A percentile compares a stretch with the other conserved stretches of the same genome.
phyloP scores from a whole-genome alignment of 2,888 invertebrate genomes.

The Agrotis ipsilon region DNA sequence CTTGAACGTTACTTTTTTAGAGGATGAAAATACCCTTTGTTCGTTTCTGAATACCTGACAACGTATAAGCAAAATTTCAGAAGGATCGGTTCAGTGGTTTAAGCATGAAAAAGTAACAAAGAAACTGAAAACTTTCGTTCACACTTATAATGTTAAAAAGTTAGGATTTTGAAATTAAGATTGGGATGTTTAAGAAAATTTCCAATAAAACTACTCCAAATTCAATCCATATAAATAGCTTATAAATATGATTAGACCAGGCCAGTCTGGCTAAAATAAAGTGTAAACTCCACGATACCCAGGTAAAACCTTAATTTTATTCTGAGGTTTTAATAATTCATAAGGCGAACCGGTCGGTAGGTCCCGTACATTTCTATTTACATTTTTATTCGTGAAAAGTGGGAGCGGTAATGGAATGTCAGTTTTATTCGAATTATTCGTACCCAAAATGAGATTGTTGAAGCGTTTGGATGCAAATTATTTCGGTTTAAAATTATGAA shows the following conservation, averaged over 20 bases:
- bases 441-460: slow-evolving; percentile 58
- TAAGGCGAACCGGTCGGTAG: slow-evolving; percentile 72
- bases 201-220: slow-evolving; percentile 31
- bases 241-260: slow-evolving; percentile 53
- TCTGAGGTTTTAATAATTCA: slow-evolving; percentile 77
- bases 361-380: slow-evolving; percentile 75
- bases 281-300: slow-evolving; percentile 62
- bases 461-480: slow-evolving; percentile 54
- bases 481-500: slow-evolving; percentile 36
- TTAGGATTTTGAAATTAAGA: too few species aligned
- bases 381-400: slow-evolving; percentile 76
- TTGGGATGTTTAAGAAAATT: slow-evolving; percentile 2
- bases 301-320: slow-evolving; percentile 74
- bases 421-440: slow-evolving; percentile 63
- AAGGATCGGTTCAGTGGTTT: too few species aligned
- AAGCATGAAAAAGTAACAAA: too few species aligned
- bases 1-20: too few species aligned
- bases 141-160: too few species aligned
- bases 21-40: too few species aligned
- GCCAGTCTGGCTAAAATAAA: slow-evolving; percentile 57
- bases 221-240: slow-evolving; percentile 56
- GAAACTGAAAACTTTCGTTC: too few species aligned
- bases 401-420: slow-evolving; percentile 69
- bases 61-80: too few species aligned
- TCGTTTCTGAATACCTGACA: too few species aligned